Evolutionary conservation across 2,113 vertebrate species (phyloP).

Genomic region (Anhinga rufa): DNA sequence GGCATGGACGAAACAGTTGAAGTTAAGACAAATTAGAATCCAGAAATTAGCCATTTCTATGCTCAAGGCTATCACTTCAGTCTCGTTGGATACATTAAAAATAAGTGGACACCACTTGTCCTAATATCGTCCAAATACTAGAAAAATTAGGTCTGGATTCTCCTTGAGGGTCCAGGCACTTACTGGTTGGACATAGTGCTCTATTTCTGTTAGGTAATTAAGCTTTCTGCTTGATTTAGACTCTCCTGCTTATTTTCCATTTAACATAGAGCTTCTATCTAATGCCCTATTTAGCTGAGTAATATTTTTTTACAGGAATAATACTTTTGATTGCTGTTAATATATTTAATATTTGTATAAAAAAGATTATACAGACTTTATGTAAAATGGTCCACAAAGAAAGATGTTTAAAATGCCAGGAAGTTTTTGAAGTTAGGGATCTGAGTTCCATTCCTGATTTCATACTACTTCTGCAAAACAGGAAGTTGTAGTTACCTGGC

Average conservation of each 20-base stretch:
- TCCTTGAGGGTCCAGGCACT: too few relatives aligned
- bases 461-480: neutral
- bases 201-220: neutral
- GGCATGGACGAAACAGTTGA: neutral
- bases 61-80: neutral
- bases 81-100: neutral
- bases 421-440: neutral
- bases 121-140: neutral
- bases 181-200: neutral
- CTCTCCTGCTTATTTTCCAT: neutral
- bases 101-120: neutral
- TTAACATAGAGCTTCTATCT: neutral
- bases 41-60: neutral
- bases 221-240: neutral
- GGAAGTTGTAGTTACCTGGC: neutral
- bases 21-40: neutral
- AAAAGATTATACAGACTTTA: neutral
- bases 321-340: neutral
- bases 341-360: neutral
- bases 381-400: neutral
- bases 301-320: neutral
- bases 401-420: neutral
- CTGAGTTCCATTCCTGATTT: neutral
- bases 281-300: neutral
- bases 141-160: neutral